Base-by-base conservation (phyloP, 2,888 invertebrate species). In the Cheilosia vernalis region DNA sequence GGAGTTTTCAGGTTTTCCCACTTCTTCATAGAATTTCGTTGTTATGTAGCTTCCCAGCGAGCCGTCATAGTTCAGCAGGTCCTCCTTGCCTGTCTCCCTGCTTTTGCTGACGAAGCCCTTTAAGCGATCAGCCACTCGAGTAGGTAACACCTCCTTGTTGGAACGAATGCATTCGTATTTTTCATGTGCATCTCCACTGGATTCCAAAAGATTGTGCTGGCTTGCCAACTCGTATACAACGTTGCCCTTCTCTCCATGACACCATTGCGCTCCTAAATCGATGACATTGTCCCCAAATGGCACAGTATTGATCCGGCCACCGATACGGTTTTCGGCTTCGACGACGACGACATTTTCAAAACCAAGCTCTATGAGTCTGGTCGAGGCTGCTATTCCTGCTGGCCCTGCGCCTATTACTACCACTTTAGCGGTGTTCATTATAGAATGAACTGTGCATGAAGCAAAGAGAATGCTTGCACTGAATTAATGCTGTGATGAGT, bases 271-370 rank as follows among this genome's bases (percentile, higher is more conserved):
- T 0, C 92, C 92, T 51, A 90, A 78, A 87, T 92, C 92, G 7
- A 92, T 90, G 7, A 93, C 91, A 84, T 93, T 93, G 1, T 93
- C 93, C 1, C 93, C 94, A 87, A 93, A 94, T 2, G 92, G 91
- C 15, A 93, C 92, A 0, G 94, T 93, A 56, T 92, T 89, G 80
- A 95, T 93, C 74, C 95, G 92, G 0, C 95, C 95, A 0, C 95
- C 95, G 60, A 95, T 93, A 19, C 95, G 93, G 70, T 93, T 91
- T 85, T 94, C 94, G 0, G 94, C 95, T 90, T 95, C 95, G 40
- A 95, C 89, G 0, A 95, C 92, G 27, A 94, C 88, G 4, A 95
- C 93, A 88, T 93, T 91, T 51, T 90, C 89, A 69, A 93, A 90
- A 21, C 93, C 93, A 73, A 90, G 90, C 49, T 92, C 91, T 21